Base-by-base conservation (phyloP, 1,140 invertebrate species). In the Lasioglossum baleicum region DNA sequence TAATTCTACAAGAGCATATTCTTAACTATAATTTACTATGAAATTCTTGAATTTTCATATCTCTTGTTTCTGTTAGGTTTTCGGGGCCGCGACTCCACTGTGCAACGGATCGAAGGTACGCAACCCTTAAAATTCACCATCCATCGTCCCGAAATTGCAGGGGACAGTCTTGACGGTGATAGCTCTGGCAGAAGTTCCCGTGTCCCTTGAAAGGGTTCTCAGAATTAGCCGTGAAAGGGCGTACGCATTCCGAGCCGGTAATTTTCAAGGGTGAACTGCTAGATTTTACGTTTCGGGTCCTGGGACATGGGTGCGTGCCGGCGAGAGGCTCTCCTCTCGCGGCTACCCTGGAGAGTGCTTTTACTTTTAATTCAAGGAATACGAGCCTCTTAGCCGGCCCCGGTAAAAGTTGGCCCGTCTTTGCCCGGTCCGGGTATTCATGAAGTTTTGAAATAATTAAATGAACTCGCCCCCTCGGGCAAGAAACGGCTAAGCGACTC, bases 311-410 rank as follows among this genome's bases (percentile, higher is more conserved):
- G 13, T 22, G 40, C 60, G 22, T 61, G 26, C 31, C 31, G 15
- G 11, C 11, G 10, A 8, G 20, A 2, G 17, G 0, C 20, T 7
- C 20, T 5, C 7, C 22, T 63, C 26, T 63, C 8, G 6, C 8
- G 13, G 17, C 31, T 48, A 11, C 42, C 1, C 40, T 4, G 3
- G 40, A 13, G 22, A 20, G 22, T 15, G 53, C 22, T 68, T 76
- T 60, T 69, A 68, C 40, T 76, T 76, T 76, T 61, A 76, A 76
- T 76, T 35, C 13, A 48, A 60, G 44, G 22, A 60, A 76, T 56
- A 44, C 44, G 61, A 65, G 63, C n/a, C n/a, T 51, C 72, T 65
- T n/a, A 60, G 42, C 5, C 20, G 48, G 64, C 15, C 17, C 15
- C 10, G 74, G 35, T 31, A 58, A 67, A 40, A 56, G 51, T 75